Base-by-base conservation (phyloP, 2,797 vertebrate species). In the Diplodus sargus region DNA sequence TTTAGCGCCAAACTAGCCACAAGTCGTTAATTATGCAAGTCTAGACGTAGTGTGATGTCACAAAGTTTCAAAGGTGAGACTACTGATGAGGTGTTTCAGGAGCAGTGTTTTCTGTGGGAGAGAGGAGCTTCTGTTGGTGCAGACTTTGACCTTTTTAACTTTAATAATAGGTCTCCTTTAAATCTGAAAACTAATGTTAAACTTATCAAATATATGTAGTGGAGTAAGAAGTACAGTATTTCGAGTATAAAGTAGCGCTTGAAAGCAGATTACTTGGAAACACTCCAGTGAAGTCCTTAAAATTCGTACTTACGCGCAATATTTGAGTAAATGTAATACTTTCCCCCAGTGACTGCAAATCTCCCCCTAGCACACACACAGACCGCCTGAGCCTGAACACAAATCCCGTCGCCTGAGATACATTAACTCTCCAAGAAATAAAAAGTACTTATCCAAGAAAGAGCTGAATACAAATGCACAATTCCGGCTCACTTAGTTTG, bases 401-500 rank as follows among this genome's bases (percentile, higher is more conserved):
- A 62, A 54, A 68, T 76, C 53, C 62, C 14, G 1, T 49, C 34
- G 22, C 11, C 69, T 57, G 34, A 77, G 81, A 84, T 83, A 67
- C 59, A 72, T 72, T 81, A 75, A 72, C 75, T 85, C 82, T 83
- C 78, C 57, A 84, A 90, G 83, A 90, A 90, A 76, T 80, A 81
- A 75, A 88, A 90, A 78, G 66, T 79, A 79, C 70, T 89, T 85
- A 79, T 85, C 70, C 81, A 54, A 81, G 76, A 86, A 82, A 87
- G 76, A 74, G 62, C 74, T 77, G 91, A 90, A 92, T 90, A 78
- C 90, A 82, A 88, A 92, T 89, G 62, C 78, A 70, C 74, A 75
- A 79, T 86, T 89, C 65, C 85, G 64, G 63, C 88, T 84, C 78
- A 82, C 85, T 89, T 90, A 75, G 80, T 92, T 92, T 92, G 87